Evolutionary conservation across 2,797 vertebrate genomes (phyloP).

Genomic region (Sebastes cheni): DNA sequence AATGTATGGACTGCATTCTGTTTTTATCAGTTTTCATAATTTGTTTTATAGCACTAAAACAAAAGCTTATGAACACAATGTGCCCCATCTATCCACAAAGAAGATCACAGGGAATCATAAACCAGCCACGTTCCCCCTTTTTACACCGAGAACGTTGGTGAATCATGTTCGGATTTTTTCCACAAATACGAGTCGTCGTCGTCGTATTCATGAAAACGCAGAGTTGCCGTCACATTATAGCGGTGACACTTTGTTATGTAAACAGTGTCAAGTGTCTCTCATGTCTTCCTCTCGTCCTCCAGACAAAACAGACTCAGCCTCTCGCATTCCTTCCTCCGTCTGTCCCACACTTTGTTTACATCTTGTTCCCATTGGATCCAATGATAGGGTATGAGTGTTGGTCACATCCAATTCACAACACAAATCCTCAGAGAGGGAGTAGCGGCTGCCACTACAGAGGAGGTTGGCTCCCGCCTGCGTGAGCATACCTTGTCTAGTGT

Average conservation of each 20-base stretch:
- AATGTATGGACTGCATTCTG: background rate
- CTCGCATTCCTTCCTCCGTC: conserved; percentile 59
- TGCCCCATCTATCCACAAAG: conserved; percentile 34
- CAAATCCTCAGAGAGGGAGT: conserved; percentile 27
- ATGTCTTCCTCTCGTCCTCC: conserved; percentile 59
- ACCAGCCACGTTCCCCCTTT: conserved; percentile 30
- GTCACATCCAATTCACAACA: conserved; percentile 66
- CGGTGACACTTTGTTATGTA: conserved; percentile 74
- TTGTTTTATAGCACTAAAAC: conserved; percentile 56
- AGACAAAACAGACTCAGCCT: conserved; percentile 71
- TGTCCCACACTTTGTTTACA: conserved; percentile 59
- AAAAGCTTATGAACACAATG: conserved; percentile 44
- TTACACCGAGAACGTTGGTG: conserved; percentile 38
- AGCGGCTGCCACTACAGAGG: conserved; percentile 39
- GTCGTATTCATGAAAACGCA: conserved; percentile 47
- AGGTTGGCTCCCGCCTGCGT: conserved; percentile 1
- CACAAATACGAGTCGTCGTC: conserved; percentile 18
- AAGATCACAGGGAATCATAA: conserved; percentile 60
- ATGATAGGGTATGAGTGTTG: conserved; percentile 58
- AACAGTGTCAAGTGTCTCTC: conserved; percentile 74
- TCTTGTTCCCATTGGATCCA: conserved; percentile 70
- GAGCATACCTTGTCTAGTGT: conserved; percentile 27
- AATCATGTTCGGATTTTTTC: conserved; percentile 57
- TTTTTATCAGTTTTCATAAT: conserved; percentile 51
- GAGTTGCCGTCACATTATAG: conserved; percentile 55